phyloP scores from a whole-genome alignment of 2,888 invertebrate species.

The Andrena minutula region DNA sequence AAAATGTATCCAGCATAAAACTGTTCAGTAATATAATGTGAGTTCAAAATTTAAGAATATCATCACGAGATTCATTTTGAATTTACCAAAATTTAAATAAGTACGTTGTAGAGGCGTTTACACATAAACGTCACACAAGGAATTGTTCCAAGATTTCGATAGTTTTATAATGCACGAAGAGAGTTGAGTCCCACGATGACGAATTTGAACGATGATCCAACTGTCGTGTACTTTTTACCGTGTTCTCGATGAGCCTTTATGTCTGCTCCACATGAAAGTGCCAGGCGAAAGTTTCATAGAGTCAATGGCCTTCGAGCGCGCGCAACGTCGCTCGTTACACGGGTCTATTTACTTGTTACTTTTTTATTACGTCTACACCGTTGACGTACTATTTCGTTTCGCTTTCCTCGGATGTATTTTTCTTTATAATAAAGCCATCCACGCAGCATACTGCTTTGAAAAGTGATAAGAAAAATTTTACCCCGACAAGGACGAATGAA shows the following conservation, averaged over 20 bases:
- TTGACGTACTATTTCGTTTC: conserved; percentile 4
- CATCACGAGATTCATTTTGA: too few relatives aligned
- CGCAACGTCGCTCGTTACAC: conserved; percentile 63
- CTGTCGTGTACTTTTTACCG: conserved; percentile 61
- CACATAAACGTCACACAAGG: neutral
- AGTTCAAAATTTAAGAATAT: too few relatives aligned
- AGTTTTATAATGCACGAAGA: conserved; percentile 4
- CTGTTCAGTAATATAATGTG: too few relatives aligned
- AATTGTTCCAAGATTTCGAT: neutral
- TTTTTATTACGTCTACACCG: conserved; percentile 49
- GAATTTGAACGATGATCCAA: conserved; percentile 35
- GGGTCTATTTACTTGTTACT: conserved; percentile 47
- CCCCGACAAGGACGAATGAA: neutral
- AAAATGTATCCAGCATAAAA: too few relatives aligned
- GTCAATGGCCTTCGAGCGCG: conserved; percentile 79
- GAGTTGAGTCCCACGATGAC: conserved; percentile 7
- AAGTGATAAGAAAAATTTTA: neutral
- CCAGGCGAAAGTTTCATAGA: conserved; percentile 81
- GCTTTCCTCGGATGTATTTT: neutral
- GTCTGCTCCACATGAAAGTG: conserved; percentile 80
- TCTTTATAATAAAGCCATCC: neutral
- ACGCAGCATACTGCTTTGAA: neutral
- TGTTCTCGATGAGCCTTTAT: conserved; percentile 41
- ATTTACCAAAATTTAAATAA: too few relatives aligned
- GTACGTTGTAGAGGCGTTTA: neutral